Percentiles rank a stretch among this genome's conserved stretches.
phyloP scores from a whole-genome alignment of 2,797 vertebrate species.

The Sardinella longiceps region DNA sequence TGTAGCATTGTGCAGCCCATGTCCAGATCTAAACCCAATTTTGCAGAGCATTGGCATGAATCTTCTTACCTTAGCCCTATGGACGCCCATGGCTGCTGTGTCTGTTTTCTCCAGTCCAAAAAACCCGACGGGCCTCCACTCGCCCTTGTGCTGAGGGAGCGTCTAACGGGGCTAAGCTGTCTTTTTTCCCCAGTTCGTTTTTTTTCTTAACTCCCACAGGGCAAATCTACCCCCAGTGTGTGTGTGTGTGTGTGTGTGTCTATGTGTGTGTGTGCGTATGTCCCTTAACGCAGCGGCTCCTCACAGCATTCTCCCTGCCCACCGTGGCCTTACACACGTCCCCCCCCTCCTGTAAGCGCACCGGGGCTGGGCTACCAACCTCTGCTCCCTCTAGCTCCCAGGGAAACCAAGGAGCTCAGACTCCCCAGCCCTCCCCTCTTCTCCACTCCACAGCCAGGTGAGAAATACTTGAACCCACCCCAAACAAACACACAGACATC shows the following conservation, averaged over 20 bases:
- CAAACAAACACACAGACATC: conserved; percentile 48
- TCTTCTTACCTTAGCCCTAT: conserved; percentile 62
- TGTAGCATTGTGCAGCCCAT: not conserved
- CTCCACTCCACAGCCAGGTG: conserved; percentile 66
- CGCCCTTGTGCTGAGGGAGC: not conserved
- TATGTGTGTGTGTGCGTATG: not conserved
- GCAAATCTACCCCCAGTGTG: not conserved
- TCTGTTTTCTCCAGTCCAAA: conserved; percentile 33
- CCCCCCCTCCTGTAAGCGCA: not conserved
- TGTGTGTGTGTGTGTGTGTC: not conserved
- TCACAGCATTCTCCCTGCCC: conserved; percentile 18
- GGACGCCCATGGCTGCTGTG: conserved; percentile 62
- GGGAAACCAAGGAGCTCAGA: conserved; percentile 27
- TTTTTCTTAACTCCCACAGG: not conserved
- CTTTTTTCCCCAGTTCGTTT: not conserved
- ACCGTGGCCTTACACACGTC: not conserved
- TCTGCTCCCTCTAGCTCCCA: conserved; percentile 65
- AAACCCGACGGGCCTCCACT: conserved; percentile 12
- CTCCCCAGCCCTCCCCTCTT: not conserved
- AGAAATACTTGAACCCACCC: conserved; percentile 72
- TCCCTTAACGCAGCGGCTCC: not conserved
- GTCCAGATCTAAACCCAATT: not conserved
- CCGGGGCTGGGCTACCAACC: conserved; percentile 19
- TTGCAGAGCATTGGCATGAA: not conserved
- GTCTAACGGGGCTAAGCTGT: not conserved